Base-by-base conservation (phyloP, 2,113 vertebrate species). In the Kryptolebias marmoratus region DNA sequence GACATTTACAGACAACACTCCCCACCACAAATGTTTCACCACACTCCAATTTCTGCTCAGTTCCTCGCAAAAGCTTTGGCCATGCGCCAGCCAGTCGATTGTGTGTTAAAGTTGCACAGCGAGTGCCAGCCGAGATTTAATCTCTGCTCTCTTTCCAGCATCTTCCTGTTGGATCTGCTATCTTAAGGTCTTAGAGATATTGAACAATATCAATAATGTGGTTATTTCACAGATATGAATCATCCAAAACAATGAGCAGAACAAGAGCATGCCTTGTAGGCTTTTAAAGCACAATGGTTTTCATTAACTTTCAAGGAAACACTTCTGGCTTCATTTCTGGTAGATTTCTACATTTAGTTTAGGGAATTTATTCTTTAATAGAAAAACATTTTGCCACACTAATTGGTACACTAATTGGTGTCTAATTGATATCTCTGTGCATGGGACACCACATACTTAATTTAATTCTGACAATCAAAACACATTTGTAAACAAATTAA, bases 51-150 rank as follows among this genome's bases (percentile, higher is more conserved):
- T 49, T 61, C 69, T 47, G 48, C 36, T 44, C 62, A 12, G 13
- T 70, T 73, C 59, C 58, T 62, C 60, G 55, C 56, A 28, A 53
- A 52, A n/a, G n/a, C 47, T n/a, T 53, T 82, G 84, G 81, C 48
- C 4, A 30, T 0, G 10, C 39, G 71, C 81, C 87, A 85, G 61
- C 65, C 61, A 59, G 69, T 39, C 55, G 3, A 59, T 76, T 72
- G 60, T 63, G 64, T 83, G 64, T 79, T 70, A 81, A 88, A 73
- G 78, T 76, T 71, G 75, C 58, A 42, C 65, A 0, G 75, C 71
- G 64, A 79, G 44, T 82, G 59, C 45, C 62, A 56, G 63, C 27
- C 15, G 47, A 75, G 81, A 86, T 79, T 73, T 57, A 56, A 90
- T 85, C 84, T 83, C 48, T 47, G 48, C 60, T 82, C 63, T 45